Evolutionary conservation across 2,113 vertebrate genomes (phyloP), one percentile per base, ranked within the genome.

Genomic region (Pseudorectes ferrugineus): DNA sequence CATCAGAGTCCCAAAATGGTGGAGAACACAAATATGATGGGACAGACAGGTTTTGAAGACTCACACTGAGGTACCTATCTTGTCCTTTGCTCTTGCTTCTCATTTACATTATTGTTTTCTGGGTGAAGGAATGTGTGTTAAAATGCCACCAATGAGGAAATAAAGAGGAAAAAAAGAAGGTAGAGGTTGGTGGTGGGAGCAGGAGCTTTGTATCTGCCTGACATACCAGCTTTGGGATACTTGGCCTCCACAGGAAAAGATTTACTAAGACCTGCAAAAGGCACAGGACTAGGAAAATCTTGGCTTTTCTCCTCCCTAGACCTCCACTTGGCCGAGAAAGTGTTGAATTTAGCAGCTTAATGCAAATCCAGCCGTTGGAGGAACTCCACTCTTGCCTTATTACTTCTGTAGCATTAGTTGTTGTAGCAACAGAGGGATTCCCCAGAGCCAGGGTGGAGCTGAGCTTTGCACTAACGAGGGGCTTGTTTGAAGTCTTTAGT

Each of bases 361-460:
- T 45, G 58, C 52, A 93, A 95, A 95, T 63, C 58, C 75, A 77
- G 21, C 31, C 10, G 4, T 35, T 79, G 93, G 95, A 95, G 96
- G 86, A 84, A 45, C 57, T 81, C 26, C 65, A 25, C 55, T 82
- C 38, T 46, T 45, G 65, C 31, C 72, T 65, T 86, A 88, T 38
- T 94, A 40, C 33, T 72, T 85, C 38, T 48, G 48, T 10, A 81
- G 72, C 24, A 10, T 57, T 66, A 29, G 73, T 62, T 91, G 85
- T 91, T 94, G 88, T 88, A 90, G 86, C 88, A 92, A 95, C 81
- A 58, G 80, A 88, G 28, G 0, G 3, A 68, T 52, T 75, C 66
- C 74, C 43, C 14, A 18, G 81, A 85, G 92, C 20, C 25, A 74
- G 77, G 92, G 87, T 76, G 83, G 91, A 72, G 86, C 36, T 55